Evolutionary conservation across 2,888 invertebrate species (phyloP).

Genomic region (Melieria omissa): DNA sequence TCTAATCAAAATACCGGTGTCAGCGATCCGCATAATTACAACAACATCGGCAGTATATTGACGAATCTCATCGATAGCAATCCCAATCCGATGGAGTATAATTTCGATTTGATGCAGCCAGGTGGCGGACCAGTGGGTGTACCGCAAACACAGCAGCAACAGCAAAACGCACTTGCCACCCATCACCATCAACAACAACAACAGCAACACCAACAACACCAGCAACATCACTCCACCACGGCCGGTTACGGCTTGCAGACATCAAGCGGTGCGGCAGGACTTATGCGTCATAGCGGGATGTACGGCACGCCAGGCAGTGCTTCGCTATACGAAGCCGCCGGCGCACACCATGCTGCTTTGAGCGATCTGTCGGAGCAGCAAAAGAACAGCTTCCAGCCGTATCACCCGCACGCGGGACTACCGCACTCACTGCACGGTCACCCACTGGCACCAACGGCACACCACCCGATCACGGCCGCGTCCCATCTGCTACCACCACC

Average conservation of each 20-base stretch:
- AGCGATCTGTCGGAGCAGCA: slow-evolving; percentile 59
- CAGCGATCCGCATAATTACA: slow-evolving; percentile 63
- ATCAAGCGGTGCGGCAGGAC: slow-evolving; percentile 49
- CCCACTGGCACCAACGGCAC: slow-evolving; percentile 54
- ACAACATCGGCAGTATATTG: slow-evolving; percentile 66
- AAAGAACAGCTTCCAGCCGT: slow-evolving; percentile 64
- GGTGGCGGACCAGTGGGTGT: slow-evolving; percentile 46
- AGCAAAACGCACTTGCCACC: slow-evolving; percentile 43
- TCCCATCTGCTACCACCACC: slow-evolving; percentile 57
- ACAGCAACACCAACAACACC: slow-evolving; percentile 42
- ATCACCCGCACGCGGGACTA: slow-evolving; percentile 53
- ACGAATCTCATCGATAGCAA: slow-evolving; percentile 66
- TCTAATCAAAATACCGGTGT: slow-evolving; percentile 44
- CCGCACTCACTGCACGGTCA: slow-evolving; percentile 53
- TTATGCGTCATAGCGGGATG: slow-evolving; percentile 58
- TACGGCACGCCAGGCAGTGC: slow-evolving; percentile 46
- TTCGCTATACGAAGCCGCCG: slow-evolving; percentile 49
- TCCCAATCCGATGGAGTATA: slow-evolving; percentile 65
- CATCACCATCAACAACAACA: slow-evolving; percentile 52
- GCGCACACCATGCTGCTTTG: slow-evolving; percentile 52
- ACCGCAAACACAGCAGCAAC: slow-evolving; percentile 48
- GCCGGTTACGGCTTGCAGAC: slow-evolving; percentile 50
- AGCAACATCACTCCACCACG: slow-evolving; percentile 50
- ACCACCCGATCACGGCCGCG: slow-evolving; percentile 51
- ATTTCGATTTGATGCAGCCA: slow-evolving; percentile 62